Evolutionary conservation across 2,797 vertebrate species (phyloP).

Genomic region (Megalops cyprinoides): DNA sequence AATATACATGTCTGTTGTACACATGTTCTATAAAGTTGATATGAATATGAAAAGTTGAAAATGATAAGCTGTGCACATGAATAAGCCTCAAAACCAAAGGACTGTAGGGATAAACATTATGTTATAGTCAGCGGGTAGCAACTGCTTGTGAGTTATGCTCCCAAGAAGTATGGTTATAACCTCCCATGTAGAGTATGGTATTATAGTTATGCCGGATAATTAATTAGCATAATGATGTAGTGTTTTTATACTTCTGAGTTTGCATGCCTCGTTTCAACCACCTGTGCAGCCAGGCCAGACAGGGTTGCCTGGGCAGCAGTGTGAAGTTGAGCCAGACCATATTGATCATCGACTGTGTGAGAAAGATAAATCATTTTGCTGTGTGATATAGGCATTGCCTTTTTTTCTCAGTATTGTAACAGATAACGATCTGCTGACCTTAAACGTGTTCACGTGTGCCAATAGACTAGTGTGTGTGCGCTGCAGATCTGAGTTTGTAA

Average conservation of each 20-base stretch:
- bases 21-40: no score
- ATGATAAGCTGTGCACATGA: constrained; percentile 7
- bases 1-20: no score
- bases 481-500: neutral
- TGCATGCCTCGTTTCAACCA: neutral
- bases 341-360: neutral
- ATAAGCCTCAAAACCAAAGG: neutral
- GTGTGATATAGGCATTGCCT: neutral
- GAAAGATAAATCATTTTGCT: neutral
- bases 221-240: constrained; percentile 6
- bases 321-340: neutral
- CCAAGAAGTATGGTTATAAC: neutral
- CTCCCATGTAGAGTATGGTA: neutral
- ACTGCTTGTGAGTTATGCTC: neutral
- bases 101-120: neutral
- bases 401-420: neutral
- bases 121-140: neutral
- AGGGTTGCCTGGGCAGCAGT: neutral
- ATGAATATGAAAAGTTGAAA: constrained; percentile 15
- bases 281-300: neutral
- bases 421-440: no score
- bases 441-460: no score
- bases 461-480: neutral
- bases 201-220: neutral
- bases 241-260: neutral